Percentiles rank a stretch among this genome's conserved stretches.
Evolutionary conservation across 2,888 invertebrate species (phyloP).

Genomic region (Volucella inflata): DNA sequence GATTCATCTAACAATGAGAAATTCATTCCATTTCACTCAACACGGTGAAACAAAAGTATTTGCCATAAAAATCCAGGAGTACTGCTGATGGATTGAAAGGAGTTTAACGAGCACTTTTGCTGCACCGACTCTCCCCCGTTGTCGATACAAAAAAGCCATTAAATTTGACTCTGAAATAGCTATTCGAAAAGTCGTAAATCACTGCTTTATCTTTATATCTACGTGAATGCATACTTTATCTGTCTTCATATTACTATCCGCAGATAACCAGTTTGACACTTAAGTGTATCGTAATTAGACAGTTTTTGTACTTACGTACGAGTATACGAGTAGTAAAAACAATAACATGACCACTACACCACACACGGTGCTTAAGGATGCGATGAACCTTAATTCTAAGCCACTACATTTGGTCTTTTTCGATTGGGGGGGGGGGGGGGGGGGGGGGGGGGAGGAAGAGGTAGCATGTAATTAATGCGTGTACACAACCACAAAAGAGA

Average conservation of each 20-base stretch:
- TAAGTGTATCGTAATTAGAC: conserved; percentile 65
- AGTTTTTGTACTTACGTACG: not conserved
- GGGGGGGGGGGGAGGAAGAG: not conserved
- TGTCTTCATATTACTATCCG: no score
- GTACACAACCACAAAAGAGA: conserved; percentile 30
- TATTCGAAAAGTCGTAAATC: conserved; percentile 49
- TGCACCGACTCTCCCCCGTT: not conserved
- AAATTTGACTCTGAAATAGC: conserved; percentile 47
- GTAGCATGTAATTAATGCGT: conserved; percentile 72
- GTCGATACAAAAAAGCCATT: conserved; percentile 39
- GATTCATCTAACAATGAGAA: conserved; percentile 37
- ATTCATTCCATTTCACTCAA: conserved; percentile 40
- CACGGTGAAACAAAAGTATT: conserved; percentile 42
- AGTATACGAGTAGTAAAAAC: no score
- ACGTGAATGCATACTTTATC: not conserved
- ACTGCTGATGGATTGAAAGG: conserved; percentile 52
- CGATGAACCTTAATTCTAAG: no score
- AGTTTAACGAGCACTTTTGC: conserved; percentile 40
- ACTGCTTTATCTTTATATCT: conserved; percentile 29
- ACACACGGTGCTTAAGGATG: no score
- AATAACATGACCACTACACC: no score
- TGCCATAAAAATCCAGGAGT: conserved; percentile 36
- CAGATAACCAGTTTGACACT: conserved; percentile 28
- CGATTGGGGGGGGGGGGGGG: not conserved
- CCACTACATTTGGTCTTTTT: no score